Evolutionary conservation across 2,113 vertebrate genomes (phyloP).

Genomic region (Oreotragus oreotragus): DNA sequence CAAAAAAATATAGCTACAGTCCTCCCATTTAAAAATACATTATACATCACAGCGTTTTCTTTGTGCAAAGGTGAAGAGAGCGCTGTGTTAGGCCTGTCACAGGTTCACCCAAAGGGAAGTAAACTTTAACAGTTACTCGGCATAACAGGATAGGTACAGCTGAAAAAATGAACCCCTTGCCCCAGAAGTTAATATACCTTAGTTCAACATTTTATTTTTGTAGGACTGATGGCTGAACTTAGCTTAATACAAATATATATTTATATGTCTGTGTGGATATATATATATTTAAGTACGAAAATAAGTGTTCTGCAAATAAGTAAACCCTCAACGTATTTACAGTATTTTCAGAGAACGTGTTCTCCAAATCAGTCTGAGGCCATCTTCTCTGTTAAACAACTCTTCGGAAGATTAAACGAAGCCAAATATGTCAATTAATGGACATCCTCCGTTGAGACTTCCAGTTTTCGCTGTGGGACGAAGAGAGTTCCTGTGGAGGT

Average conservation of each 20-base stretch:
- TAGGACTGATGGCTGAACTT: conserved; percentile 19
- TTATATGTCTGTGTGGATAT: background rate
- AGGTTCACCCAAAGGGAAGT: conserved; percentile 55
- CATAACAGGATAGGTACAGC: conserved; percentile 59
- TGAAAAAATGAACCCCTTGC: conserved; percentile 29
- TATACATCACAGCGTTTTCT: conserved; percentile 74
- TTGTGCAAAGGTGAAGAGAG: conserved; percentile 77
- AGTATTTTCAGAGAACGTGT: conserved; percentile 41
- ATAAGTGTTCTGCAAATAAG: conserved; percentile 66
- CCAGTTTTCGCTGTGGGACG: conserved; percentile 91
- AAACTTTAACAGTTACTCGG: conserved; percentile 71
- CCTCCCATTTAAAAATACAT: conserved; percentile 71
- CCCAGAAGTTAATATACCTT: conserved; percentile 48
- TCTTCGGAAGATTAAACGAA: conserved; percentile 25
- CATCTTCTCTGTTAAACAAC: background rate
- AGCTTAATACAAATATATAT: conserved; percentile 19
- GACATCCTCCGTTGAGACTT: conserved; percentile 85
- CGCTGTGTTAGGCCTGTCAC: conserved; percentile 56
- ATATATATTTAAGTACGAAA: conserved; percentile 22
- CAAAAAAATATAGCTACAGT: conserved; percentile 69
- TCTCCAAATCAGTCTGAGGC: conserved; percentile 26
- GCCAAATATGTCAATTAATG: conserved; percentile 47
- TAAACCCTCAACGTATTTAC: conserved; percentile 54
- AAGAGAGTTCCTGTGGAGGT: conserved; percentile 77
- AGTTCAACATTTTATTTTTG: conserved; percentile 66